Evolutionary conservation across 1,140 invertebrate genomes (phyloP).

Genomic region (Elymnias hypermnestra): DNA sequence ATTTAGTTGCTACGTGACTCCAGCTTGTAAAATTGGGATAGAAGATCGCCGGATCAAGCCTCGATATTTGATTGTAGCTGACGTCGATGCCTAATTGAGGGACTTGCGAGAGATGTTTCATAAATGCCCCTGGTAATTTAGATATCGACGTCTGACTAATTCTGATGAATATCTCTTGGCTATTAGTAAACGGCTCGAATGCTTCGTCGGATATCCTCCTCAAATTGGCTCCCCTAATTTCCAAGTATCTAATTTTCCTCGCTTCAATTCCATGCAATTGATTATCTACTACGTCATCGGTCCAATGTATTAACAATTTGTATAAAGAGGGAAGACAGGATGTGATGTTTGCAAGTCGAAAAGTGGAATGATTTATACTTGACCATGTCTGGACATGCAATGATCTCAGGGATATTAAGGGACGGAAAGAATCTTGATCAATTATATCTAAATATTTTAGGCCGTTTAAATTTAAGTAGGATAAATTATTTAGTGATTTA

Average conservation of each 20-base stretch:
- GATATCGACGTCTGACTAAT: constrained; percentile 86
- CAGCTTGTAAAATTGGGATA: constrained; percentile 89
- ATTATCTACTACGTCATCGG: constrained; percentile 81
- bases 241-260: constrained; percentile 86
- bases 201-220: constrained; percentile 83
- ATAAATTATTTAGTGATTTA: constrained; percentile 75
- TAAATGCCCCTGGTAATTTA: constrained; percentile 85
- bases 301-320: constrained; percentile 82
- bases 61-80: constrained; percentile 87
- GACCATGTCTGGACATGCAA: constrained; percentile 68
- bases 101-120: constrained; percentile 84
- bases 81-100: constrained; percentile 89
- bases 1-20: constrained; percentile 88
- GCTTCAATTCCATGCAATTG: constrained; percentile 82
- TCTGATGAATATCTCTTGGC: constrained; percentile 83
- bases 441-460: constrained; percentile 79
- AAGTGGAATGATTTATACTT: constrained; percentile 78
- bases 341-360: constrained; percentile 69
- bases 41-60: constrained; percentile 87
- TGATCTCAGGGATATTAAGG: constrained; percentile 76
- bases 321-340: constrained; percentile 75
- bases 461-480: constrained; percentile 76
- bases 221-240: constrained; percentile 85
- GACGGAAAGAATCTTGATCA: constrained; percentile 80
- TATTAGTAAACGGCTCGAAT: constrained; percentile 79